Base-by-base conservation (phyloP, 35 echinoderm and acorn worm species). In the Ophioderma brevispina region DNA sequence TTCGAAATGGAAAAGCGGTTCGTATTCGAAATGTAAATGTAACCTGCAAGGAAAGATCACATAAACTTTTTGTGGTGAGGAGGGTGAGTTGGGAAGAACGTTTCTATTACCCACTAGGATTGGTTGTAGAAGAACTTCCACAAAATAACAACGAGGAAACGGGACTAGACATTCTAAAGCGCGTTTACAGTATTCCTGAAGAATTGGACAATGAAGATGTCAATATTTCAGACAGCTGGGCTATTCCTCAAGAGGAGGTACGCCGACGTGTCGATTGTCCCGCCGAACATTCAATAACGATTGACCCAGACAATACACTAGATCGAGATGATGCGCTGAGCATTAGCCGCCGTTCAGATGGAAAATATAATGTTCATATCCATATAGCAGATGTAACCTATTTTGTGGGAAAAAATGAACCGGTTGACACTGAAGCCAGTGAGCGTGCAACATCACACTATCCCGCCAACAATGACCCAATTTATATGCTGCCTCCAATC, bases 311-410 rank as follows among this genome's bases (percentile, higher is more conserved):
- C 13, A 87, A 87, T 37, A 79, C 90, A 33, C 82, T 76, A 40
- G 96, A 98, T 40, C 31, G 90, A 10, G 96, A 98, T 83, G 89
- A 89, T 84, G 96, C 93, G 42, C 33, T 98, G 8, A 95, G 94
- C 41, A 75, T 95, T 2, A 56, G 89, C 4, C 17, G 30, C 1
- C 35, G 90, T 15, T 25, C 36, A 8, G 87, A 56, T 8, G 52
- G 23, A 11, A 80, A 64, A 28, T 89, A 81, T 49, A 35, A 19
- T 40, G 80, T 91, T 19, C 36, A 64, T 18, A 84, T 91, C 10
- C 89, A 91, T 43, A 91, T 91, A 39, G 89, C 89, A 21, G 89
- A 91, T 77, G 89, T 84, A 14, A 86, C 89, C 31, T 42, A 76
- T 40, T 84, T 84, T 37, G 80, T 91, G 2, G 25, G 23, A 17